A percentile compares a stretch with the other conserved stretches of the same genome.
These are phyloP conservation scores for Pediacus dermestoides DNA, from an alignment of 2,888 invertebrate genomes.

Conservation along the genomic window DNA sequence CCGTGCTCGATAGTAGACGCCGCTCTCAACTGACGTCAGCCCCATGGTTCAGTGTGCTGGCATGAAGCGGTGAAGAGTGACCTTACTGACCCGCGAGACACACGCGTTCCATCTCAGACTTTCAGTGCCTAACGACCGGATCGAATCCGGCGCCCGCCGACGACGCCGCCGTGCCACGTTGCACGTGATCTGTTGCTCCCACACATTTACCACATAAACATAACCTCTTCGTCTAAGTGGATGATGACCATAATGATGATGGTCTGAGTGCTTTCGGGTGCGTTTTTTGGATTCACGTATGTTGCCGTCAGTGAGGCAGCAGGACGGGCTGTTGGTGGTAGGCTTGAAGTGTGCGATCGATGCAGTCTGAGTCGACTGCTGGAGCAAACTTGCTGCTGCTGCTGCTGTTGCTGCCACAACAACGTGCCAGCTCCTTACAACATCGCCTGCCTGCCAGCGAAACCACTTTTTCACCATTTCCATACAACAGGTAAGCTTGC, in stretches of 20 bases:
- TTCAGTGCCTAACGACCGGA: conserved; percentile 24
- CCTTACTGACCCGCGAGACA: conserved; percentile 38
- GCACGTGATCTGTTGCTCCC: conserved; percentile 23
- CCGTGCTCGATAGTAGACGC: conserved; percentile 49
- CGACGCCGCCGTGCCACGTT: conserved; percentile 12
- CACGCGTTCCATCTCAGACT: conserved; percentile 25
- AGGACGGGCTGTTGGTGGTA: conserved; percentile 31
- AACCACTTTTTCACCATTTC: conserved; percentile 26
- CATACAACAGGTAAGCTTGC: conserved; percentile 42
- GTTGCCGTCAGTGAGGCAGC: conserved; percentile 29
- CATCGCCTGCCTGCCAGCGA: conserved; percentile 32
- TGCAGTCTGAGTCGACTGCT: conserved; percentile 43
- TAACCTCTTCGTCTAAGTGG: conserved; percentile 21
- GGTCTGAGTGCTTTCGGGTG: conserved; percentile 5
- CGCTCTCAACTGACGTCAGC: conserved; percentile 46
- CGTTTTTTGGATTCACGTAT: conserved; percentile 22
- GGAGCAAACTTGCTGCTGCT: conserved; percentile 36
- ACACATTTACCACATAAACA: conserved; percentile 20
- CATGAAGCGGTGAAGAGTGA: conserved; percentile 48
- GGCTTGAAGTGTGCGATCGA: conserved; percentile 40
- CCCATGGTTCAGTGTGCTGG: conserved; percentile 45
- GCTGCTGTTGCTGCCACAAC: too few species aligned
- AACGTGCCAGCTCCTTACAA: conserved; percentile 38
- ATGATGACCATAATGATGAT: conserved; percentile 15
- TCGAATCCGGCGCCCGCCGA: conserved; percentile 11